These are phyloP conservation scores for Teleiodes luculella DNA, from an alignment of 2,888 invertebrate species.

Conservation along the genomic window DNA sequence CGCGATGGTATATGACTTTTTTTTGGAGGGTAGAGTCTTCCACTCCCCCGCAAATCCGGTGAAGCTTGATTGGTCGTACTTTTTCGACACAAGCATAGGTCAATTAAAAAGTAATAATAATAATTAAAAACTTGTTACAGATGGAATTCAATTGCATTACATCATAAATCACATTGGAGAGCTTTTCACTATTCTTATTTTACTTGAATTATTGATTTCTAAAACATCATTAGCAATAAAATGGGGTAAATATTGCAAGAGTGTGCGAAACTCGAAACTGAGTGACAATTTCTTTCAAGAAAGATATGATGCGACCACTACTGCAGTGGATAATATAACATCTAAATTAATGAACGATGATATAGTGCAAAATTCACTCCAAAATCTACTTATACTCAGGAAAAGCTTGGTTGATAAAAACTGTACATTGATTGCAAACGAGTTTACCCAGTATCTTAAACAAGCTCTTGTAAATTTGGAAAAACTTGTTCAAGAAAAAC, in stretches of 20 bases:
- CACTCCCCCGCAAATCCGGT: no score
- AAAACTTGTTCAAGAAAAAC: conserved; percentile 68
- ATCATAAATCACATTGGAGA: conserved; percentile 80
- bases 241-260: conserved; percentile 88
- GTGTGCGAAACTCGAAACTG: conserved; percentile 83
- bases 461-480: conserved; percentile 81
- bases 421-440: conserved; percentile 68
- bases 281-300: conserved; percentile 79
- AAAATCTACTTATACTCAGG: conserved; percentile 59
- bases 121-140: conserved; percentile 38
- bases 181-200: conserved; percentile 81
- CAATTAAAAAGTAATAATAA: no score
- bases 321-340: conserved; percentile 84
- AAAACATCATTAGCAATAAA: conserved; percentile 67
- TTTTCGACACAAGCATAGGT: no score
- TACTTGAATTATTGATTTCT: conserved; percentile 80
- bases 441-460: conserved; percentile 83
- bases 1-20: no score
- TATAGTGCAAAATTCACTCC: conserved; percentile 81
- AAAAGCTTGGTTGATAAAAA: conserved; percentile 69
- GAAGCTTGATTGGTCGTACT: no score
- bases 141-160: conserved; percentile 68
- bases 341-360: conserved; percentile 82
- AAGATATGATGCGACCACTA: conserved; percentile 83
- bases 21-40: no score